Evolutionary conservation across 2,888 invertebrate species (phyloP).

Genomic region (Panzeria rudis): DNA sequence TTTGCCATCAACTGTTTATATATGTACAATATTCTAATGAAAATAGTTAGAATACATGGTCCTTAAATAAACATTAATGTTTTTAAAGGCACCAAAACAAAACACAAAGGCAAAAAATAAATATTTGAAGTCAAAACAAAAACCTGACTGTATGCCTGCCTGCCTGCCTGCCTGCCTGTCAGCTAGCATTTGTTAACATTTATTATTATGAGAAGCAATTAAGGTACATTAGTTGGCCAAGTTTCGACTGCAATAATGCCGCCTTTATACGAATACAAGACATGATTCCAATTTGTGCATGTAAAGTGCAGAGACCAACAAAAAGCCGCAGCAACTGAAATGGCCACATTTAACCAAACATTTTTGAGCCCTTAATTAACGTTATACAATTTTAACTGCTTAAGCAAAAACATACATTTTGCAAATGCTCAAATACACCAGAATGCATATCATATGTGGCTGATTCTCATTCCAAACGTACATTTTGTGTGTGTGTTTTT

Average conservation of each 20-base stretch:
- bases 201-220: constrained; percentile 71
- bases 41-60: constrained; percentile 61
- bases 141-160: constrained; percentile 12
- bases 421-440: constrained; percentile 22
- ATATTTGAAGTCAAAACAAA: constrained; percentile 28
- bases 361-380: constrained; percentile 79
- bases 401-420: constrained; percentile 31
- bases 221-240: constrained; percentile 69
- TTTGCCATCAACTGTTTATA: constrained; percentile 37
- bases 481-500: too few species aligned
- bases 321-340: constrained; percentile 18
- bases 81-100: constrained; percentile 39
- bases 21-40: constrained; percentile 53
- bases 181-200: constrained; percentile 57
- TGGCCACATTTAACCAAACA: constrained; percentile 56
- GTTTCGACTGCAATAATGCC: constrained; percentile 50
- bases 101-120: not conserved
- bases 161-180: not conserved
- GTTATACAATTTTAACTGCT: constrained; percentile 66
- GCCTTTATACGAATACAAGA: constrained; percentile 42
- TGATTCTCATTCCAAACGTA: too few species aligned
- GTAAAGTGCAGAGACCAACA: constrained; percentile 34
- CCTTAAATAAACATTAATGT: constrained; percentile 57
- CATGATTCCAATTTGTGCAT: constrained; percentile 59
- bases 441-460: too few species aligned